A percentile compares a stretch with the other conserved stretches of the same genome.
These are phyloP conservation scores for Heliconius cydno DNA, from an alignment of 2,888 invertebrate genomes.

Conservation along the genomic window DNA sequence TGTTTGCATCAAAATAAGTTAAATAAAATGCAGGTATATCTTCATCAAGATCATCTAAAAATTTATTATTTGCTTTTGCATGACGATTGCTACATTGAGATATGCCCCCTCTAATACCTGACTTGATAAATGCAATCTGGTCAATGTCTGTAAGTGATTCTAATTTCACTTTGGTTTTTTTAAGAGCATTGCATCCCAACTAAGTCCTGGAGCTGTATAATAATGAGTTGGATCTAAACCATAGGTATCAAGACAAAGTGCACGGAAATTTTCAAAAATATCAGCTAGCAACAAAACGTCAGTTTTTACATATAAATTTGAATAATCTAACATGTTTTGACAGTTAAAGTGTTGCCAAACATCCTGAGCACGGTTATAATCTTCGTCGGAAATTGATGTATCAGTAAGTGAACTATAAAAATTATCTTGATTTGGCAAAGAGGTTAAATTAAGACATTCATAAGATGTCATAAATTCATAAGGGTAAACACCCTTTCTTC, in stretches of 20 bases:
- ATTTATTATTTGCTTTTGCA: slow-evolving; percentile 34
- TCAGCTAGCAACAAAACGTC: neutral
- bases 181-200: no score
- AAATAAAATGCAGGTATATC: neutral
- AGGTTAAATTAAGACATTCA: neutral
- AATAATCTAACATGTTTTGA: slow-evolving; percentile 28
- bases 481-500: slow-evolving; percentile 4
- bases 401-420: neutral
- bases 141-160: no score
- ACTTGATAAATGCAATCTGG: no score
- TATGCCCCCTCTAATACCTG: no score
- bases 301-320: slow-evolving; percentile 25
- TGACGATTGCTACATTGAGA: slow-evolving; percentile 23
- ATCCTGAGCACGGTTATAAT: neutral
- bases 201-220: neutral
- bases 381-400: neutral
- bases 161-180: no score
- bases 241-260: neutral
- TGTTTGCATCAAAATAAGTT: neutral
- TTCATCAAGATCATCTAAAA: neutral
- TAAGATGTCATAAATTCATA: neutral
- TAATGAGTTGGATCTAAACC: neutral
- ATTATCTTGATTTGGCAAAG: neutral
- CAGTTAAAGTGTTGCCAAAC: slow-evolving; percentile 34
- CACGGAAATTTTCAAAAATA: neutral